A percentile compares a stretch with the other conserved stretches of the same genome.
Conservation (phyloP, 2,797 vertebrate species). For the Gymnothorax javanicus region DNA sequence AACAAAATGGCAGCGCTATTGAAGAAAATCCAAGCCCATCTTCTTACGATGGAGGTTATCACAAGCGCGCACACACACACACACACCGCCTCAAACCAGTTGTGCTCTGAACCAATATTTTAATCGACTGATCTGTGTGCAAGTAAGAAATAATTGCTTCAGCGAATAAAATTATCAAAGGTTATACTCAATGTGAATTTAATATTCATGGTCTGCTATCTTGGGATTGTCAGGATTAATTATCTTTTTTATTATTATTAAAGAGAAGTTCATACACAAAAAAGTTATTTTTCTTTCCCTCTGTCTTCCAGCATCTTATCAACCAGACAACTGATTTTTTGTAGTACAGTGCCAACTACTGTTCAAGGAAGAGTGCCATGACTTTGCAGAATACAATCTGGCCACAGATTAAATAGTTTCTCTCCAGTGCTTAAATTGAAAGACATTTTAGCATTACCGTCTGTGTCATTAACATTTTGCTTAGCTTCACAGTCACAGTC, state of each 20-base stretch:
- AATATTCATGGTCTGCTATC: not conserved
- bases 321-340: not conserved
- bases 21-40: not conserved
- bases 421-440: constrained; percentile 65
- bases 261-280: not conserved
- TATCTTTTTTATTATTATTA: not conserved
- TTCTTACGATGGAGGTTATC: not conserved
- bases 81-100: not conserved
- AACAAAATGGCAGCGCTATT: not conserved
- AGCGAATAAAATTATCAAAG: not conserved
- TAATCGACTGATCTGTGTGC: not conserved
- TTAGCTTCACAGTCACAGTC: constrained; percentile 64
- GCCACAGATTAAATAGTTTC: constrained; percentile 61
- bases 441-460: constrained; percentile 70
- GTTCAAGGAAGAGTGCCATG: not conserved
- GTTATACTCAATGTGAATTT: not conserved
- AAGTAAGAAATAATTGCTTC: not conserved
- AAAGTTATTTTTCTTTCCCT: not conserved
- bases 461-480: constrained; percentile 69
- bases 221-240: not conserved
- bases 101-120: not conserved
- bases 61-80: not conserved
- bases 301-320: not conserved
- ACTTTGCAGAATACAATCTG: constrained; percentile 42
- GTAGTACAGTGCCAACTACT: not conserved